phyloP scores from a whole-genome alignment of 2,888 invertebrate genomes.

The Druceiella hillmani region DNA sequence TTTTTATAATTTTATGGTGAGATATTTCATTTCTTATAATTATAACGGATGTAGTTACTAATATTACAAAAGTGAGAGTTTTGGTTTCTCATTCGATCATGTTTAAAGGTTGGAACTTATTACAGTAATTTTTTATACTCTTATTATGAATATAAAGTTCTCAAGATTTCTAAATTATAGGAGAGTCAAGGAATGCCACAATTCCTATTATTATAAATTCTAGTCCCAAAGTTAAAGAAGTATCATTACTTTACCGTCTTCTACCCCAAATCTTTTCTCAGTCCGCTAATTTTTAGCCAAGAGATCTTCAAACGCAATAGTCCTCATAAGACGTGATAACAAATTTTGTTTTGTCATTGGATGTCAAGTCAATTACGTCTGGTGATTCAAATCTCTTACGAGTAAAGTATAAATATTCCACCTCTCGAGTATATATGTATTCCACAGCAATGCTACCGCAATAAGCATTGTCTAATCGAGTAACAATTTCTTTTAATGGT shows the following conservation, averaged over 20 bases:
- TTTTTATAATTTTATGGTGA: too few relatives aligned
- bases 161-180: too few relatives aligned
- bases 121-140: too few relatives aligned
- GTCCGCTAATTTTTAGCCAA: slow-evolving; percentile 74
- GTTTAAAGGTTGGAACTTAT: too few relatives aligned
- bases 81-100: too few relatives aligned
- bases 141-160: too few relatives aligned
- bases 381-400: slow-evolving; percentile 64
- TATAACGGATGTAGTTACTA: too few relatives aligned
- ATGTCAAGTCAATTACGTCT: slow-evolving; percentile 47
- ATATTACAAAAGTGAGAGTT: too few relatives aligned
- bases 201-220: slow-evolving; percentile 71
- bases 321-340: slow-evolving; percentile 63
- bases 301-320: slow-evolving; percentile 69
- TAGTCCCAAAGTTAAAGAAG: slow-evolving; percentile 58
- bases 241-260: slow-evolving; percentile 72
- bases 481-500: slow-evolving; percentile 66
- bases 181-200: too few relatives aligned
- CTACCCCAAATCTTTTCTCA: slow-evolving; percentile 75
- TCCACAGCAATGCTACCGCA: slow-evolving; percentile 69
- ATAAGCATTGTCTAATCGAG: slow-evolving; percentile 60
- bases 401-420: slow-evolving; percentile 66
- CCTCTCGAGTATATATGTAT: slow-evolving; percentile 69
- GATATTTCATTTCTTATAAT: too few relatives aligned
- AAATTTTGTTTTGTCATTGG: slow-evolving; percentile 61